Base-by-base conservation (phyloP, 2,888 invertebrate genomes). In the Acronicta leporina region DNA sequence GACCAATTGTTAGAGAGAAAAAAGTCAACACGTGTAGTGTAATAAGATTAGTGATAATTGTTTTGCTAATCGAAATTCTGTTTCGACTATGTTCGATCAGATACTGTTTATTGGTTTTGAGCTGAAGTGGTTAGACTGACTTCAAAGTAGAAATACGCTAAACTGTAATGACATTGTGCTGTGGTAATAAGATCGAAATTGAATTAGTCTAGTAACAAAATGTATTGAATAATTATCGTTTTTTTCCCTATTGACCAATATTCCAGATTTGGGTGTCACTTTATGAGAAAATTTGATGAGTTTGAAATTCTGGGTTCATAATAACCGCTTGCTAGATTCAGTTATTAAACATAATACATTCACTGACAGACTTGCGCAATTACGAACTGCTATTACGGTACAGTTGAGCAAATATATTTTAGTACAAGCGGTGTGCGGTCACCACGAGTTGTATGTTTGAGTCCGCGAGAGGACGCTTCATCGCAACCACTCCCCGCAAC, bases 381-480 rank as follows among this genome's bases (percentile, higher is more conserved):
- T 86, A 88, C 81, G 76, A 81, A 83, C 83, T 82, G 84, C 82
- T 83, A 80, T 83, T n/a, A 73, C 75, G 69, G 69, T 74, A 84
- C 79, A 81, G 81, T 83, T 80, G 75, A 77, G 83, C 83, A 86
- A 87, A 87, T 85, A 84, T 80, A 84, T 84, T 72, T 78, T 80
- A 77, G 82, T 78, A 83, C 78, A 80, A 82, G 78, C 71, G 73
- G 73, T 79, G 77, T 86, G 88, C 75, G 88, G 88, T 85, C 77
- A 56, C 43, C 40, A 53, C 80, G 82, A 82, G 77, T 83, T 71
- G 71, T 73, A 68, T 70, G 59, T 48, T 54, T 52, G 54, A 51
- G 63, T 63, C 48, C 42, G 57, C 47, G 49, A 25, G 35, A 57
- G 68, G 59, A 65, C 63, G 66, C 50, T 71, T 67, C 67, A 71